phyloP scores from a whole-genome alignment of 23 tunicate species.

The Ascidia mentula region DNA sequence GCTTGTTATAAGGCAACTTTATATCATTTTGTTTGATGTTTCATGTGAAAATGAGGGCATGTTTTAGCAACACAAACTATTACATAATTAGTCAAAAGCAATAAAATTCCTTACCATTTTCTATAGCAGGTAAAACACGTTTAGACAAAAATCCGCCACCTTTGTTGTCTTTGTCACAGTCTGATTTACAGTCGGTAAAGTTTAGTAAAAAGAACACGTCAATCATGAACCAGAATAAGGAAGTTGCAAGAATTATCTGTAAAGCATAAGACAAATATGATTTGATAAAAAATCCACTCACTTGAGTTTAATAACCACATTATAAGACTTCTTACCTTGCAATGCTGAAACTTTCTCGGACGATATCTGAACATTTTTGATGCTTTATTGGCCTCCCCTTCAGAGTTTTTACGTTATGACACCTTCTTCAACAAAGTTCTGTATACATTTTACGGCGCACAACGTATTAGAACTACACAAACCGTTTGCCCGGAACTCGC shows the following conservation, averaged over 20 bases:
- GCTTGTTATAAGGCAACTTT: too few species aligned
- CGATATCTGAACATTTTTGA: background rate
- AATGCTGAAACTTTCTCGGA: background rate
- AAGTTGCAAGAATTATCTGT: constrained; percentile 12
- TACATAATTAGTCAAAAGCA: too few species aligned
- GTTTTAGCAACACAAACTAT: too few species aligned
- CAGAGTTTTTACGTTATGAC: too few species aligned
- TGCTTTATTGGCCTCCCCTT: too few species aligned
- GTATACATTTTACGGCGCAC: too few species aligned
- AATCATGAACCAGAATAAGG: constrained; percentile 46
- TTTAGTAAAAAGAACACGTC: constrained; percentile 45
- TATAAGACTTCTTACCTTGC: background rate
- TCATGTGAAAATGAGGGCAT: too few species aligned
- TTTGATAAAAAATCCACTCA: background rate
- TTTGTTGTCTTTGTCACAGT: constrained; percentile 34
- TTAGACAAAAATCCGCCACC: constrained; percentile 62
- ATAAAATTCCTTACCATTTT: constrained; percentile 36
- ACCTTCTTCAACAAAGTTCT: too few species aligned
- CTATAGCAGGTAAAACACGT: constrained; percentile 66
- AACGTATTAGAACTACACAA: too few species aligned
- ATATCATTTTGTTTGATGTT: too few species aligned
- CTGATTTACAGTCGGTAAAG: constrained; percentile 13
- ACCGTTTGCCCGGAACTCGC: too few species aligned
- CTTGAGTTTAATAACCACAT: too few species aligned
- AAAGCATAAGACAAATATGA: background rate